Conservation (phyloP, 2,888 invertebrate genomes). For the Automeris io region DNA sequence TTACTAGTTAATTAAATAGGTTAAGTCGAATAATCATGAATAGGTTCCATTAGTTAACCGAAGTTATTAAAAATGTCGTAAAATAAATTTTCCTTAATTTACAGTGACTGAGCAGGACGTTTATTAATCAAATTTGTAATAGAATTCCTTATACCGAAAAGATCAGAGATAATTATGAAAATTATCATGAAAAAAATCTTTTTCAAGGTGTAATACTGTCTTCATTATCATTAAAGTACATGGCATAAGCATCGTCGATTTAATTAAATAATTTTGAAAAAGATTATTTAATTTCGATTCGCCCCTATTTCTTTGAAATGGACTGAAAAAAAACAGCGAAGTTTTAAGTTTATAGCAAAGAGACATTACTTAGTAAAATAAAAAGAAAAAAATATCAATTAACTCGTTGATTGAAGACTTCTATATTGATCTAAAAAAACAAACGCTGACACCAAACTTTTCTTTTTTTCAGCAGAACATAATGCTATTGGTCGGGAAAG, state of each 20-base stretch:
- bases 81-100: slow-evolving; percentile 6
- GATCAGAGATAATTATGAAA: slow-evolving; percentile 4
- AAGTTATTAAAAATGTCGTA: background rate
- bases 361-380: too few species aligned
- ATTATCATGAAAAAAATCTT: slow-evolving; percentile 1
- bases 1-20: too few species aligned
- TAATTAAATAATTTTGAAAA: slow-evolving; percentile 1
- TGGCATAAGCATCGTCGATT: background rate
- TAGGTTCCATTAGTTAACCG: background rate
- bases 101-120: slow-evolving; percentile 6
- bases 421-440: too few species aligned
- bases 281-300: too few species aligned
- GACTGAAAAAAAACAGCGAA: background rate
- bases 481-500: too few species aligned
- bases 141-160: slow-evolving; percentile 2
- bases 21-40: too few species aligned
- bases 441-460: too few species aligned
- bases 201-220: slow-evolving; percentile 3
- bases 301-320: too few species aligned
- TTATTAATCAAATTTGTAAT: slow-evolving; percentile 8
- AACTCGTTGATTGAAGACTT: too few species aligned
- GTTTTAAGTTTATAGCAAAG: too few species aligned
- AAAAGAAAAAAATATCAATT: too few species aligned
- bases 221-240: slow-evolving; percentile 6
- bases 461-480: too few species aligned